Conservation (phyloP, 1,140 invertebrate species). For the Cotesia vestalis region DNA sequence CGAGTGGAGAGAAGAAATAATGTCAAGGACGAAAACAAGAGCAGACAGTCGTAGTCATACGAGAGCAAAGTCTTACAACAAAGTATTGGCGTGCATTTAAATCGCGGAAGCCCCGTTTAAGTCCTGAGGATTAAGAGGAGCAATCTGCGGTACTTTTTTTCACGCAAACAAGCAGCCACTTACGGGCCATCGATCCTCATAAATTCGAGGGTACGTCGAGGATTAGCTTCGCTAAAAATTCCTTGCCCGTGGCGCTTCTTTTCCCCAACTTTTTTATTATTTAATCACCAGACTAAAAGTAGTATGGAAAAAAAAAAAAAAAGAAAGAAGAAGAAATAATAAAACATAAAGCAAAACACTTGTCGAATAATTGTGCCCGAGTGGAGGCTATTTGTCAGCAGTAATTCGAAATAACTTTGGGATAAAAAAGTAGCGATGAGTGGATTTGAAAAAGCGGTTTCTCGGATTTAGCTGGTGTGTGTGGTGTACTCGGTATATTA, state of each 20-base stretch:
- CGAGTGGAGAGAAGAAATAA: conserved; percentile 34
- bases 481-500: background rate
- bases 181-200: conserved; percentile 63
- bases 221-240: conserved; percentile 46
- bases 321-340: no score
- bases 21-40: conserved; percentile 12
- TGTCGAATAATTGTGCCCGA: background rate
- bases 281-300: background rate
- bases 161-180: conserved; percentile 53
- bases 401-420: background rate
- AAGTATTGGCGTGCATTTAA: conserved; percentile 7
- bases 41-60: conserved; percentile 26
- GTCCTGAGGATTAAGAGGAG: conserved; percentile 58
- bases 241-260: background rate
- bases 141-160: conserved; percentile 61
- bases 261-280: conserved; percentile 26
- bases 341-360: background rate
- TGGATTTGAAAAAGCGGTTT: conserved; percentile 18
- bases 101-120: conserved; percentile 31
- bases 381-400: background rate
- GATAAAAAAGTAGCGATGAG: background rate
- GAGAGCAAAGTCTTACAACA: background rate
- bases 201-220: conserved; percentile 53
- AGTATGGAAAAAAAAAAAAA: no score
- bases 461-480: conserved; percentile 40